Conservation (phyloP, 2,797 vertebrate species). For the Dryobates pubescens region DNA sequence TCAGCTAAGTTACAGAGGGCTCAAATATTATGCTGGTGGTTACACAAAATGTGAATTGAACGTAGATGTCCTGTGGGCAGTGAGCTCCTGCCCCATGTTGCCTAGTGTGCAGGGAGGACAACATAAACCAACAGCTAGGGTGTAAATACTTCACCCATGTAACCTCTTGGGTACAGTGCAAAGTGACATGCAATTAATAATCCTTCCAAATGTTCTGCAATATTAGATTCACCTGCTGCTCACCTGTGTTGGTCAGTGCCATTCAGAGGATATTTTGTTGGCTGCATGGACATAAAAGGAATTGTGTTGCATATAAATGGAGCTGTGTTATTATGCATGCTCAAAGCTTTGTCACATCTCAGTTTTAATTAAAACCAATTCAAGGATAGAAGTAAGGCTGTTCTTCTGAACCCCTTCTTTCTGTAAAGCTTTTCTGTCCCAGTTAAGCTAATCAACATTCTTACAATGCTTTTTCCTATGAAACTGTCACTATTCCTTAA, state of each 20-base stretch:
- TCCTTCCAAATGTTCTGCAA: neutral
- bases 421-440: conserved; percentile 1
- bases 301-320: neutral
- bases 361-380: conserved; percentile 35
- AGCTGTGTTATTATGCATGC: neutral
- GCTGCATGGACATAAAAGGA: neutral
- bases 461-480: conserved; percentile 13
- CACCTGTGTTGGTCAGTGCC: neutral
- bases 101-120: neutral
- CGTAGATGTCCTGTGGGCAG: neutral
- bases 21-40: neutral
- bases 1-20: neutral
- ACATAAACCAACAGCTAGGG: neutral
- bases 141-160: neutral
- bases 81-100: neutral
- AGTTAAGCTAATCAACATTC: conserved; percentile 32
- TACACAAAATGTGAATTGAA: neutral
- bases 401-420: neutral
- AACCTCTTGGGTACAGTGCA: neutral
- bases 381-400: neutral
- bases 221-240: neutral
- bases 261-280: neutral
- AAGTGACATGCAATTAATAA: neutral
- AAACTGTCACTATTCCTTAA: conserved; percentile 19
- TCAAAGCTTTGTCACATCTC: neutral